Conservation (phyloP, 2,888 invertebrate genomes). For the Reticulitermes lucifugus region DNA sequence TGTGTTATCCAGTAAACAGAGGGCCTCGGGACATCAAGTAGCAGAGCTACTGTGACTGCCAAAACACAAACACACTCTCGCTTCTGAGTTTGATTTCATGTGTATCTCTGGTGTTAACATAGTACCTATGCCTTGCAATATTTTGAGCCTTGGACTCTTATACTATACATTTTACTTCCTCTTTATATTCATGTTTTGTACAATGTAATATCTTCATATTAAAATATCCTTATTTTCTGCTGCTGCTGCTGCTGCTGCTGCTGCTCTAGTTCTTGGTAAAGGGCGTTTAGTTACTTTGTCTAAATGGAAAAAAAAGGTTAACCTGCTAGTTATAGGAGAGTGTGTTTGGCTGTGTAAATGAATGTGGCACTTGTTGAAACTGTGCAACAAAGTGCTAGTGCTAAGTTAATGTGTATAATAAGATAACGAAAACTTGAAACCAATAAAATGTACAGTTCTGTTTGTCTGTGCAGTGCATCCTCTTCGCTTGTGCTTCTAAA, state of each 20-base stretch:
- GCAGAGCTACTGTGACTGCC: not conserved
- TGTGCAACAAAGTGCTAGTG: conserved; percentile 21
- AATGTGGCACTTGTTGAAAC: not conserved
- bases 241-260: conserved; percentile 21
- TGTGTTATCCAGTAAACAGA: conserved; percentile 87
- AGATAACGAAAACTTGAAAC: conserved; percentile 30
- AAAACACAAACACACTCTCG: conserved; percentile 34
- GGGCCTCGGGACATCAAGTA: not conserved
- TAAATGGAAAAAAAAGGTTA: not conserved
- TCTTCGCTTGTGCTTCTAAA: conserved; percentile 49
- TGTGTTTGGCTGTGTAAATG: conserved; percentile 31
- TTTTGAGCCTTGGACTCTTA: not conserved
- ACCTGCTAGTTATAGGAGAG: conserved; percentile 12
- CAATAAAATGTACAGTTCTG: conserved; percentile 27
- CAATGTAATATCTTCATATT: not conserved
- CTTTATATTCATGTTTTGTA: conserved; percentile 19
- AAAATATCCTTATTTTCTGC: not conserved
- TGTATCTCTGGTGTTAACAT: not conserved
- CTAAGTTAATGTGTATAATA: conserved; percentile 33
- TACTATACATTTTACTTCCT: not conserved
- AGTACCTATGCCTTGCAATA: not conserved
- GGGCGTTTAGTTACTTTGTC: conserved; percentile 35
- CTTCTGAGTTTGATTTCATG: not conserved
- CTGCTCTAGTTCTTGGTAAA: conserved; percentile 33
- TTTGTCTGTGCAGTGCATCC: conserved; percentile 40